Evolutionary conservation across 1,140 invertebrate genomes (phyloP).

Genomic region (Stenopsyche tienmushanensis): DNA sequence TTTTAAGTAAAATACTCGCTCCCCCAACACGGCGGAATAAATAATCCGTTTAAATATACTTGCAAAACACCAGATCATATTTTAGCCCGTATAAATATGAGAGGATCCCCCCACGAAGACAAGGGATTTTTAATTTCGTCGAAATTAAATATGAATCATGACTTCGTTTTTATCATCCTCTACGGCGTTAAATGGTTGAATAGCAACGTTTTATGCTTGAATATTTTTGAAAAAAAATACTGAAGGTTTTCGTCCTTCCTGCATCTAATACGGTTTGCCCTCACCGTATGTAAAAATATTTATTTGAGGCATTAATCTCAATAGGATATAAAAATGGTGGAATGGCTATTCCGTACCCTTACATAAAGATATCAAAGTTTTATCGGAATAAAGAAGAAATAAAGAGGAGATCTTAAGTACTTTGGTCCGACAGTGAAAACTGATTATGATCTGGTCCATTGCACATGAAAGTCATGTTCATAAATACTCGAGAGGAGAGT

Average conservation of each 20-base stretch:
- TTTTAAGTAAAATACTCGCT: conserved; percentile 32
- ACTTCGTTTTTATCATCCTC: too few species aligned
- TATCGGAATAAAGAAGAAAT: conserved; percentile 25
- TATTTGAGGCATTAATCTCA: neutral
- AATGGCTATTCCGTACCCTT: neutral
- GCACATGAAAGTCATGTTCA: conserved; percentile 41
- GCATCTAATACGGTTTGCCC: too few species aligned
- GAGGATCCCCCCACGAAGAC: too few species aligned
- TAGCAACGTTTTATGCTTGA: too few species aligned
- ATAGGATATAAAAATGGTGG: neutral
- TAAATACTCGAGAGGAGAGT: conserved; percentile 30
- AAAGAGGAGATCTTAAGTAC: conserved; percentile 32
- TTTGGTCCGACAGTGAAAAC: conserved; percentile 38
- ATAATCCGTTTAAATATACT: conserved; percentile 30
- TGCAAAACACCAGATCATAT: neutral
- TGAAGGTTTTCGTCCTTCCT: too few species aligned
- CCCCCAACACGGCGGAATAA: conserved; percentile 21
- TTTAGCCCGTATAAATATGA: neutral
- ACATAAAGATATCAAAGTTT: conserved; percentile 24
- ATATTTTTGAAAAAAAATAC: too few species aligned
- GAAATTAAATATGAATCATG: too few species aligned
- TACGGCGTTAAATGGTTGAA: too few species aligned
- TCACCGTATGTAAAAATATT: too few species aligned
- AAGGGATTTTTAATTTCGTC: too few species aligned
- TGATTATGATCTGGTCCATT: conserved; percentile 42